Evolutionary conservation across 2,888 invertebrate genomes (phyloP), one percentile per base, ranked within the genome.

Genomic region (Lycaena phlaeas): DNA sequence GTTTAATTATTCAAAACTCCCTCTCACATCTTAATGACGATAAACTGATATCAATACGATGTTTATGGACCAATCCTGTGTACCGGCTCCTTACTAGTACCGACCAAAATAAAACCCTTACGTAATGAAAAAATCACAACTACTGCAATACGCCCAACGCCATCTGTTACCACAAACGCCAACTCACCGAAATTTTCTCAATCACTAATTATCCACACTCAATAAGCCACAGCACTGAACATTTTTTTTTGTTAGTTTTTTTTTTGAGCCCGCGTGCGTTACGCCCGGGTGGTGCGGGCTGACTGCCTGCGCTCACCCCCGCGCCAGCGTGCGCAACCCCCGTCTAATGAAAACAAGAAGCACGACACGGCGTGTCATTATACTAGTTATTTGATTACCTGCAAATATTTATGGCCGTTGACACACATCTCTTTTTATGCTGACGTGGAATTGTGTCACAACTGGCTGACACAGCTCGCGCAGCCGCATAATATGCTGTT

Each of bases 81-180:
- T n/a, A n/a, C n/a, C n/a, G n/a, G n/a, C n/a, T n/a, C n/a, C n/a
- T n/a, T n/a, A n/a, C n/a, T n/a, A n/a, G n/a, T n/a, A n/a, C n/a
- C n/a, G n/a, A n/a, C n/a, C n/a, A n/a, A n/a, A n/a, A n/a, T n/a
- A n/a, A n/a, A n/a, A n/a, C n/a, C n/a, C n/a, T n/a, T n/a, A n/a
- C n/a, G n/a, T n/a, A n/a, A n/a, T n/a, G n/a, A n/a, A n/a, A n/a
- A n/a, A n/a, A n/a, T n/a, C n/a, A n/a, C n/a, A n/a, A 22, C 9
- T 22, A 64, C 75, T 74, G 78, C 78, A 78, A 68, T 71, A 74
- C 48, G 46, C 12, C n/a, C 53, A 61, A 49, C 73, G 78, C 77
- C 78, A 76, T 71, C 78, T 78, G 31, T 30, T 4, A 9, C 3
- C 25, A 14, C 11, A 6, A 22, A 34, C 30, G 10, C 22, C 22